These are phyloP conservation scores for Axis porcinus DNA, from an alignment of 2,113 vertebrate genomes.

Conservation along the genomic window DNA sequence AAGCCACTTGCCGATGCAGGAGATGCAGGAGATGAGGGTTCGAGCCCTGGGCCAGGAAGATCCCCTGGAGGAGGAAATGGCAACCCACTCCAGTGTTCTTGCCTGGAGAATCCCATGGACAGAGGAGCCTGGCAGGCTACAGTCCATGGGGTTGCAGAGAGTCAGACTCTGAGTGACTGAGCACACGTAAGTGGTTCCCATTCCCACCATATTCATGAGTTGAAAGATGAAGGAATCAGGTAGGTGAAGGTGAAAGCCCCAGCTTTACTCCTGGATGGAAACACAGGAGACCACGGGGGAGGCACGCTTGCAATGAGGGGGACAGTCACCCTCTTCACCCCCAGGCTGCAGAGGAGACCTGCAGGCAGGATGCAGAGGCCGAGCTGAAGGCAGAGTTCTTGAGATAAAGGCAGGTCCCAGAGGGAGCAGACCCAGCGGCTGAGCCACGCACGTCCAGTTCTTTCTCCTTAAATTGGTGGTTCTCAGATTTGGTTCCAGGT, in stretches of 20 bases:
- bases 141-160: not conserved
- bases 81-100: not conserved
- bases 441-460: not conserved
- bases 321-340: not conserved
- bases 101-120: not conserved
- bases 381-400: not conserved
- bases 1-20: not conserved
- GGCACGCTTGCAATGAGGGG: not conserved
- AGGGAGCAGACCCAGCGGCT: accelerated
- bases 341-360: not conserved
- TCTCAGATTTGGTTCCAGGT: not conserved
- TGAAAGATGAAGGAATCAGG: not conserved
- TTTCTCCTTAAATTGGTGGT: not conserved
- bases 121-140: not conserved
- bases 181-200: not conserved
- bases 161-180: not conserved
- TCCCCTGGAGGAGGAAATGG: not conserved
- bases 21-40: not conserved
- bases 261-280: not conserved
- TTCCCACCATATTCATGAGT: not conserved
- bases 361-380: accelerated
- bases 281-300: not conserved
- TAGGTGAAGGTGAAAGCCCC: not conserved
- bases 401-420: not conserved
- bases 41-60: accelerated